Evolutionary conservation across 2,113 vertebrate genomes (phyloP).

Genomic region (Cyphomyrus plagiostoma): DNA sequence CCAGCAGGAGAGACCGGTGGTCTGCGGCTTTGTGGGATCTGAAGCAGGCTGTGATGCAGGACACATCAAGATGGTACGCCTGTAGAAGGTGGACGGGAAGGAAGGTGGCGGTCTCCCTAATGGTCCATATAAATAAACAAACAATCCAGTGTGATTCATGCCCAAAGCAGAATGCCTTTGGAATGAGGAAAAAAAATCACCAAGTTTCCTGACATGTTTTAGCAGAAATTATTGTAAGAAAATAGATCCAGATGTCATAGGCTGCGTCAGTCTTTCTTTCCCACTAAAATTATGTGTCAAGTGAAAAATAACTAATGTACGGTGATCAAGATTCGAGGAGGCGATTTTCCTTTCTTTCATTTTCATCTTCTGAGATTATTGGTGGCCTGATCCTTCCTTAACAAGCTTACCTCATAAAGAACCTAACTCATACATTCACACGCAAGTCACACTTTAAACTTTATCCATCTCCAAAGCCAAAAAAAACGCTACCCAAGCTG

Average conservation of each 20-base stretch:
- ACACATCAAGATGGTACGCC: background rate
- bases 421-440: background rate
- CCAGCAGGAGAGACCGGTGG: background rate
- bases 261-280: background rate
- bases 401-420: background rate
- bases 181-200: background rate
- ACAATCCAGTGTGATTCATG: background rate
- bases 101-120: background rate
- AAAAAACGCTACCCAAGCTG: background rate
- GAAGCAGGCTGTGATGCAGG: background rate
- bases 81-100: background rate
- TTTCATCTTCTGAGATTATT: background rate
- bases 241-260: background rate
- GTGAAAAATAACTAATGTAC: background rate
- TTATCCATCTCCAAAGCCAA: background rate
- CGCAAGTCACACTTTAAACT: background rate
- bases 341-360: background rate
- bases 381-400: background rate
- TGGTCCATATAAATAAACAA: background rate
- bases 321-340: background rate
- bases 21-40: background rate
- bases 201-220: background rate
- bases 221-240: background rate
- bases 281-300: background rate
- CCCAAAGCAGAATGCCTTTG: background rate